These are phyloP conservation scores for Caenorhabditis brenneri DNA, from an alignment of 1,140 invertebrate species.

Conservation along the genomic window DNA sequence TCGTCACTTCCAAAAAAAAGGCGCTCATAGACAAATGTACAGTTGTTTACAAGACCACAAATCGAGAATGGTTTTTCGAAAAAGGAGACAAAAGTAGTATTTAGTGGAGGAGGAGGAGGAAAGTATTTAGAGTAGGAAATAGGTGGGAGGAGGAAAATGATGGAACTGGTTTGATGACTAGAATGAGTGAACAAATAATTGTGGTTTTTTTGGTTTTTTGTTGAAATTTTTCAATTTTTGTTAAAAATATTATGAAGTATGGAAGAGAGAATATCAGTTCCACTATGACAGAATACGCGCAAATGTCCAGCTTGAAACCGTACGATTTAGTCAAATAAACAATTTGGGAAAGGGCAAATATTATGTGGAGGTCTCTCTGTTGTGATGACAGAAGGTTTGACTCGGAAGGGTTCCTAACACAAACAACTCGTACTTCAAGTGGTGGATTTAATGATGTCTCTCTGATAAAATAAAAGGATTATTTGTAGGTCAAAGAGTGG, in stretches of 20 bases:
- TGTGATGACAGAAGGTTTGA: constrained; percentile 5
- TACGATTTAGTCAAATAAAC: constrained; percentile 31
- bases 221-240: too few relatives aligned
- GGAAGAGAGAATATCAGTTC: too few relatives aligned
- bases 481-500: background rate
- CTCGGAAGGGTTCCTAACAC: background rate
- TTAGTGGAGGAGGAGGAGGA: background rate
- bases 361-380: background rate
- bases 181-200: background rate
- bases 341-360: background rate
- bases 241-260: too few relatives aligned
- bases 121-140: constrained; percentile 20
- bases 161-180: constrained; percentile 20
- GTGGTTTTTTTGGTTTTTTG: too few relatives aligned
- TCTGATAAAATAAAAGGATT: background rate
- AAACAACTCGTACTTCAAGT: background rate
- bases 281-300: too few relatives aligned
- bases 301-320: background rate
- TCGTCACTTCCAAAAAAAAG: background rate
- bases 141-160: background rate
- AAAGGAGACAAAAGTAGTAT: background rate
- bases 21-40: background rate
- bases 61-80: constrained; percentile 5
- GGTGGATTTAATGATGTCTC: background rate
- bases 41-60: constrained; percentile 34